Evolutionary conservation across 2,113 vertebrate species (phyloP).

Genomic region (Panthera leo): DNA sequence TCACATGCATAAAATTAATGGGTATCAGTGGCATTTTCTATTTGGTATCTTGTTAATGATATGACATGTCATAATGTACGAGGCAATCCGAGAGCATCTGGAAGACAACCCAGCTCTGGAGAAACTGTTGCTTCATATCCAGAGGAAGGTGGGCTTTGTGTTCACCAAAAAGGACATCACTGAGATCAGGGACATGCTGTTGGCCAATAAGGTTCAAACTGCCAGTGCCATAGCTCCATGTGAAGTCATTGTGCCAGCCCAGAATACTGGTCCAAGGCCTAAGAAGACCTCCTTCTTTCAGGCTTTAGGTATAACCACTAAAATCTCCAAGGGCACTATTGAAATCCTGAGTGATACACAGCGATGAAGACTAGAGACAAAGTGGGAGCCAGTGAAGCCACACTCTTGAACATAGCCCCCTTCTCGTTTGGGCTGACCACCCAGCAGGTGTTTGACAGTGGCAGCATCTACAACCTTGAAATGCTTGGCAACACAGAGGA

Average conservation of each 20-base stretch:
- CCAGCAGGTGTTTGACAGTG: not conserved
- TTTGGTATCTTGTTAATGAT: not conserved
- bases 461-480: not conserved
- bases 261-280: not conserved
- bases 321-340: not conserved
- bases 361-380: not conserved
- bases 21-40: not conserved
- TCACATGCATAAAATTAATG: not conserved
- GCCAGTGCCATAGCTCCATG: not conserved
- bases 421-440: not conserved
- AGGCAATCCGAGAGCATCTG: not conserved
- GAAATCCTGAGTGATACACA: not conserved
- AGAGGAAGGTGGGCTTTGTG: not conserved
- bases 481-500: not conserved
- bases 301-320: not conserved
- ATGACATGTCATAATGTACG: not conserved
- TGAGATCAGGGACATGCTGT: not conserved
- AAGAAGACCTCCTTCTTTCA: not conserved
- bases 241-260: not conserved
- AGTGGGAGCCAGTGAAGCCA: not conserved
- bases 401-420: not conserved
- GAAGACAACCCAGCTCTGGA: not conserved
- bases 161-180: not conserved
- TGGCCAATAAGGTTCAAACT: not conserved
- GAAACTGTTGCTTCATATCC: not conserved